phyloP scores from a whole-genome alignment of 2,888 invertebrate genomes.

The Tyria jacobaeae region DNA sequence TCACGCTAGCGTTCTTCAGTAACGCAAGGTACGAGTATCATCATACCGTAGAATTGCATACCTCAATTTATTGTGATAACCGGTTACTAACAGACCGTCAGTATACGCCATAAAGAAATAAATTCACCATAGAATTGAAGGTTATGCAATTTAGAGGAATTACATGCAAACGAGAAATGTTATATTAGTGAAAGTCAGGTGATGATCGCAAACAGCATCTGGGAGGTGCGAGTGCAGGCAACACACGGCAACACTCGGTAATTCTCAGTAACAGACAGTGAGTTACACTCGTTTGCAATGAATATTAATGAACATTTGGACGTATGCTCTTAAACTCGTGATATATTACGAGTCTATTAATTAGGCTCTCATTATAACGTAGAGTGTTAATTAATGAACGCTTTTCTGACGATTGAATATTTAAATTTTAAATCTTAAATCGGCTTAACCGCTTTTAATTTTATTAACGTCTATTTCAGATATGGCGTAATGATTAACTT shows the following conservation, averaged over 20 bases:
- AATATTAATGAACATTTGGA: slow-evolving; percentile 43
- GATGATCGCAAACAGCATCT: slow-evolving; percentile 45
- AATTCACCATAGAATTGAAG: slow-evolving; percentile 19
- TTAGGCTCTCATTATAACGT: slow-evolving; percentile 14
- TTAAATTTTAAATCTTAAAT: not conserved
- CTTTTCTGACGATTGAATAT: not conserved
- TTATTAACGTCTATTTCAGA: not conserved
- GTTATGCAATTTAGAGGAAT: slow-evolving; percentile 44
- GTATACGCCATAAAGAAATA: not conserved
- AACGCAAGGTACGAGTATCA: not conserved
- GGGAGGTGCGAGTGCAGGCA: slow-evolving; percentile 33
- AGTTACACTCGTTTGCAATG: slow-evolving; percentile 43
- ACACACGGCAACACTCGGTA: slow-evolving; percentile 1
- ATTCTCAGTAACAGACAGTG: slow-evolving; percentile 32
- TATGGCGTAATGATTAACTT: not conserved
- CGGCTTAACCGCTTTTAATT: not conserved
- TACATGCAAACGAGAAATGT: slow-evolving; percentile 47
- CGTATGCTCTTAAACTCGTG: slow-evolving; percentile 30
- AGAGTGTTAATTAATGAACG: slow-evolving; percentile 2
- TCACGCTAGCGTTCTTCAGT: too few relatives aligned
- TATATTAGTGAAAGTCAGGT: slow-evolving; percentile 47
- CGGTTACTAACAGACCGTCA: not conserved
- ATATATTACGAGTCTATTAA: slow-evolving; percentile 32
- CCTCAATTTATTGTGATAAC: not conserved
- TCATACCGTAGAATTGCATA: not conserved